Conservation (phyloP, 2,888 invertebrate species). For the Dioctria rufipes region DNA sequence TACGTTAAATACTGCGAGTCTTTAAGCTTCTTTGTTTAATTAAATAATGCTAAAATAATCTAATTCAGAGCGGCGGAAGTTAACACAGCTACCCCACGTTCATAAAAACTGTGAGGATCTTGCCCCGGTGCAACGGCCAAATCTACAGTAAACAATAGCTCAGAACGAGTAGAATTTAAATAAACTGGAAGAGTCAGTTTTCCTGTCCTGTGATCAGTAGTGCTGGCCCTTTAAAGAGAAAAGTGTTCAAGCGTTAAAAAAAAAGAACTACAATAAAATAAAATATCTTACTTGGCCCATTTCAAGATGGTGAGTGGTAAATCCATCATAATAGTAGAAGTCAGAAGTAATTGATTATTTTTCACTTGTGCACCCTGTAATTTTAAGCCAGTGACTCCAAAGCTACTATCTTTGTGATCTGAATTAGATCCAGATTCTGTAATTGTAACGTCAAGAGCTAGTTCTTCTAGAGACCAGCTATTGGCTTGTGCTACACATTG, state of each 20-base stretch:
- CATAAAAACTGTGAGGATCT: conserved; percentile 97
- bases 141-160: conserved; percentile 95
- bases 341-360: conserved; percentile 90
- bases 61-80: conserved; percentile 93
- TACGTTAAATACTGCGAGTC: not conserved
- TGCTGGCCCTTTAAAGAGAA: conserved; percentile 66
- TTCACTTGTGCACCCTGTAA: conserved; percentile 96
- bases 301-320: conserved; percentile 89
- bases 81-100: conserved; percentile 96
- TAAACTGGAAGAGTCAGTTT: conserved; percentile 95
- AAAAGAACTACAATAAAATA: not conserved
- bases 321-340: conserved; percentile 96
- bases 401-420: conserved; percentile 77
- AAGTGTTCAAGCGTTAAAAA: not conserved
- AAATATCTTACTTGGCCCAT: conserved; percentile 83
- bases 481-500: conserved; percentile 98
- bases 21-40: not conserved
- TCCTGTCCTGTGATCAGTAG: conserved; percentile 72
- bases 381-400: conserved; percentile 86
- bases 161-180: conserved; percentile 95
- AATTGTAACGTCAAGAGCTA: conserved; percentile 79
- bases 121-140: conserved; percentile 92
- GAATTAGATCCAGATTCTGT: conserved; percentile 75
- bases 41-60: not conserved
- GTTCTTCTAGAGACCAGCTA: conserved; percentile 96